Evolutionary conservation across 2,888 invertebrate genomes (phyloP), one percentile per base, ranked within the genome.

Genomic region (Lypha dubia): DNA sequence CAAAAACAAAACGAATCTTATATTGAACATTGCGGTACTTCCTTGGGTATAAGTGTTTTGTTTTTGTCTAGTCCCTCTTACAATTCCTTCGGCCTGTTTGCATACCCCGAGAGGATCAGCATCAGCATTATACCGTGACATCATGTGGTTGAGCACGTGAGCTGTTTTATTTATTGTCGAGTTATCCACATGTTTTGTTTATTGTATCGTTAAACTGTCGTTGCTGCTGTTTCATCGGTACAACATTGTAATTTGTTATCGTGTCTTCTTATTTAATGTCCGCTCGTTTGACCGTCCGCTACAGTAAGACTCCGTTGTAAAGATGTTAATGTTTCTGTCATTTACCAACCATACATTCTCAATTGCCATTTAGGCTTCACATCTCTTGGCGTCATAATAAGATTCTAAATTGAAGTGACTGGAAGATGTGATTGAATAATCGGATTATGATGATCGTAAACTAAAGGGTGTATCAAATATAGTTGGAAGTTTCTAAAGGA

Each of bases 101-200:
- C 49, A 80, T 28, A 35, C 60, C n/a, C n/a, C n/a, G n/a, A 49
- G 53, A 60, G 53, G 44, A 68, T 46, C 68, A 58, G 75, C 58
- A 73, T 73, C 60, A 68, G 68, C 67, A 63, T 11, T 60, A 58
- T 71, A 41, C 1, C 35, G 49, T 41, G 58, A 44, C 77, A 74
- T 68, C 84, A 84, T 84, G 74, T 74, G 77, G 81, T 38, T 74
- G 58, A 81, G 84, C 84, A 84, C 84, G 84, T 84, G 84, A 84
- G 73, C 60, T 74, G 77, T 65, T 79, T 84, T 84, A 81, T 84
- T 84, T 84, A 84, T 84, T 84, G 74, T 35, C 35, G 60, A 81
- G 77, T 77, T 70, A 84, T 84, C 84, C 81, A 84, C 84, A 84
- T 81, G 84, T 84, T 84, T 84, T 81, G 77, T 84, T 79, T 79